Evolutionary conservation across 2,113 vertebrate genomes (phyloP), one percentile per base, ranked within the genome.

Genomic region (Eleginops maclovinus): DNA sequence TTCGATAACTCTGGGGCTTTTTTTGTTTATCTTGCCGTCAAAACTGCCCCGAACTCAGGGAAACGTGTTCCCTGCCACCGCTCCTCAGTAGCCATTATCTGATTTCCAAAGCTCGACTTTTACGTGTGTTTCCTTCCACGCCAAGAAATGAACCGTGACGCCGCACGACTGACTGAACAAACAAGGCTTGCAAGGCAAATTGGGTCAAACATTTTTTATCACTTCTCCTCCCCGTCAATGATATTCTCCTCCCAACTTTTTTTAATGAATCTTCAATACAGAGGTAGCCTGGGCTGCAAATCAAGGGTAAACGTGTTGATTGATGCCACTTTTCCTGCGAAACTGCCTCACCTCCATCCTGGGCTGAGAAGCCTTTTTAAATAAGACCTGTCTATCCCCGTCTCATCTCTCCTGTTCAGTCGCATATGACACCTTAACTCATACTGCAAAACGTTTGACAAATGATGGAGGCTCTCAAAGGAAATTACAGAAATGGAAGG

Each of bases 401-500:
- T 84, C 87, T 93, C 87, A 87, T 87, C 84, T 88, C 89, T 72
- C 76, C 84, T 74, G 81, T 85, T 92, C 81, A 81, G 87, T 87
- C 81, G 78, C 77, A 64, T 62, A n/a, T 82, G 88, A 89, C 88
- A 88, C 90, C 79, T 89, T 79, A 71, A 89, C 84, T 91, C 83
- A 62, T 69, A 79, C 78, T 75, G 9, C 85, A 79, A 89, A 93
- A 89, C 72, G 83, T 78, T 88, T 93, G 91, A 94, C 90, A 85
- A 93, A 94, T 90, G 90, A 78, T 79, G 16, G 64, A 58, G 64
- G 72, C 75, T 88, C 90, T 92, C 79, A 75, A 83, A 89, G 89
- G 90, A 89, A 93, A 94, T 93, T 87, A 93, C 84, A 90, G 68
- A 88, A 91, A 93, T 89, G 84, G 86, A 91, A 81, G 53, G 67